These are phyloP conservation scores for Achatina immaculata DNA, from an alignment of 1,140 invertebrate genomes.

Conservation along the genomic window DNA sequence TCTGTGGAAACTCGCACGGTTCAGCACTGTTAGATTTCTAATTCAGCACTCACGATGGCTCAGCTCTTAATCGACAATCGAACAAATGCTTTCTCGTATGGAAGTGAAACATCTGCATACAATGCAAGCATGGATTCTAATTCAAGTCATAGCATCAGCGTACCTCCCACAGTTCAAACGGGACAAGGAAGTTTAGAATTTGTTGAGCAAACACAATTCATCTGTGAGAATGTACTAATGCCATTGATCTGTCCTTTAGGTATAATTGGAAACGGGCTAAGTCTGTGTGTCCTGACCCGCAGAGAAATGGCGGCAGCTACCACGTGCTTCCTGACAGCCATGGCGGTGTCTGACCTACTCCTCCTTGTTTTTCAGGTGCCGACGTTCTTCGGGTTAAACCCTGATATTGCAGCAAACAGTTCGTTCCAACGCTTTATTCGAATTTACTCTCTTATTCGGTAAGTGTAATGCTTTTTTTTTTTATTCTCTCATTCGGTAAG, in stretches of 20 bases:
- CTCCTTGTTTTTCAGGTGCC: slow-evolving; percentile 48
- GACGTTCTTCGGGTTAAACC: slow-evolving; percentile 39
- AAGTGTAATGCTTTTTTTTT: slow-evolving; percentile 14
- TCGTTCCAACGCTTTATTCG: slow-evolving; percentile 44
- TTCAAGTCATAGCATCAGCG: neutral
- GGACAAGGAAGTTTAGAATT: slow-evolving; percentile 27
- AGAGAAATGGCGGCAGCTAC: slow-evolving; percentile 93
- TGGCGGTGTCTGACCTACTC: slow-evolving; percentile 86
- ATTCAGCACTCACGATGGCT: neutral
- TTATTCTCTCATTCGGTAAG: neutral
- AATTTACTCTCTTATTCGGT: slow-evolving; percentile 47
- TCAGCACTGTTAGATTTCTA: too few relatives aligned
- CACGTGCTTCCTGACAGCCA: slow-evolving; percentile 90
- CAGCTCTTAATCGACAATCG: neutral
- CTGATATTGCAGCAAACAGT: slow-evolving; percentile 5
- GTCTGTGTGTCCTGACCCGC: slow-evolving; percentile 85
- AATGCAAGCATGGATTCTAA: neutral
- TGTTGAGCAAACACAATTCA: slow-evolving; percentile 33
- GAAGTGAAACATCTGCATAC: neutral
- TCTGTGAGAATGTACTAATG: slow-evolving; percentile 65
- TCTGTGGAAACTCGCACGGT: too few relatives aligned
- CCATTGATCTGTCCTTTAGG: slow-evolving; percentile 87
- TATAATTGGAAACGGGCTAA: slow-evolving; percentile 89
- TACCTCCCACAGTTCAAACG: neutral
- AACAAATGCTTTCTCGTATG: neutral